These are phyloP conservation scores for Nothoprocta pentlandii DNA, from an alignment of 2,113 vertebrate genomes.

Conservation along the genomic window DNA sequence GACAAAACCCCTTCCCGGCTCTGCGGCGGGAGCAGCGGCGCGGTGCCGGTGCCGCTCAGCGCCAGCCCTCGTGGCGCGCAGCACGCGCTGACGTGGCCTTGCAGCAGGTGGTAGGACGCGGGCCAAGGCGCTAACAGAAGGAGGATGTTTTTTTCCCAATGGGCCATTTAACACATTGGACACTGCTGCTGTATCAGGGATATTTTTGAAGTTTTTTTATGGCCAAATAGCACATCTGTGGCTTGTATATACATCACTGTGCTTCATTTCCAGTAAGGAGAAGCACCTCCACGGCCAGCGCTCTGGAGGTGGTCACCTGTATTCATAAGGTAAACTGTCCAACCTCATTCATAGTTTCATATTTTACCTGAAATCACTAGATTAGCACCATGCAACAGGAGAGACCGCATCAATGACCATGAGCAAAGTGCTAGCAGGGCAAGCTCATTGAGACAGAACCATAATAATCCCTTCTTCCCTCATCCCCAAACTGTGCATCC, in stretches of 20 bases:
- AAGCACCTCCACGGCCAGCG: not conserved
- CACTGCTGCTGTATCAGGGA: not conserved
- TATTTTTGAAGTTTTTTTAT: not conserved
- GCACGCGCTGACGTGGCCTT: not conserved
- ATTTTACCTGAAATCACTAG: not conserved
- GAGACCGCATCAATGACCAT: not conserved
- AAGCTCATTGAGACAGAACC: not conserved
- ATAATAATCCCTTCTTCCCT: not conserved
- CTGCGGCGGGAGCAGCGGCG: not conserved
- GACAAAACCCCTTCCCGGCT: not conserved
- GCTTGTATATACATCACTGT: not conserved
- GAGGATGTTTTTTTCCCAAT: not conserved
- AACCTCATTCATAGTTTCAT: not conserved
- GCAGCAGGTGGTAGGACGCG: not conserved
- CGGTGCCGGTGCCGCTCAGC: not conserved
- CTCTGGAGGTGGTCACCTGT: not conserved
- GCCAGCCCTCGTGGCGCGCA: not conserved
- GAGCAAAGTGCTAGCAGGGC: not conserved
- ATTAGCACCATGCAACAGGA: not conserved
- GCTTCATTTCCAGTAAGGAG: not conserved
- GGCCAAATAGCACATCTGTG: not conserved
- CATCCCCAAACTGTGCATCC: not conserved
- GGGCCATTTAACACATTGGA: not conserved
- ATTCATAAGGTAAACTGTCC: not conserved
- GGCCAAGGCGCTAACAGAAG: not conserved